These are phyloP conservation scores for Leptatherina wallacei DNA, from an alignment of 2,797 vertebrate species.

Conservation along the genomic window DNA sequence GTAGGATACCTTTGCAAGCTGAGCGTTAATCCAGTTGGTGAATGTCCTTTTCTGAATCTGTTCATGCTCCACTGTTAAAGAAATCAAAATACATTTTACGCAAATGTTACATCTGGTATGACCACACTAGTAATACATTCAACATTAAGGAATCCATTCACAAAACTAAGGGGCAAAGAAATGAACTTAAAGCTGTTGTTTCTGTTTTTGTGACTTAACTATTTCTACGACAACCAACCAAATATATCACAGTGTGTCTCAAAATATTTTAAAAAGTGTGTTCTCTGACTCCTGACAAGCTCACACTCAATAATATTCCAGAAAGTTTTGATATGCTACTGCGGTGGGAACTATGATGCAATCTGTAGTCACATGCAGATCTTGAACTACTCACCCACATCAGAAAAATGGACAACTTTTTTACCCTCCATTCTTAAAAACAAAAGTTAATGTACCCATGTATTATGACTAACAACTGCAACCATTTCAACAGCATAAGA, in stretches of 20 bases:
- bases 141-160: background rate
- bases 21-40: conserved; percentile 94
- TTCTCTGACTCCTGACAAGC: background rate
- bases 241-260: background rate
- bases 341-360: background rate
- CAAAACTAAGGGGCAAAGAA: background rate
- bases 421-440: conserved; percentile 48
- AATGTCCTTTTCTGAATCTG: conserved; percentile 93
- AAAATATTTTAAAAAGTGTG: background rate
- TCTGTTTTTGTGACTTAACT: background rate
- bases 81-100: conserved; percentile 5
- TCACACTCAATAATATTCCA: background rate
- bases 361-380: background rate
- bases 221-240: background rate
- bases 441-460: conserved; percentile 20
- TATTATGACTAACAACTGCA: background rate
- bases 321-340: background rate
- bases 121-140: background rate
- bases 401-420: conserved; percentile 27
- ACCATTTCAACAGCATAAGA: conserved; percentile 13
- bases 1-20: conserved; percentile 88
- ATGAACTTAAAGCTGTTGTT: background rate
- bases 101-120: background rate
- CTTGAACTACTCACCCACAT: conserved; percentile 56
- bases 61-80: conserved; percentile 87